Conservation (phyloP, 64 coral and sea anemone genomes). For the Stichodactyla helianthus region DNA sequence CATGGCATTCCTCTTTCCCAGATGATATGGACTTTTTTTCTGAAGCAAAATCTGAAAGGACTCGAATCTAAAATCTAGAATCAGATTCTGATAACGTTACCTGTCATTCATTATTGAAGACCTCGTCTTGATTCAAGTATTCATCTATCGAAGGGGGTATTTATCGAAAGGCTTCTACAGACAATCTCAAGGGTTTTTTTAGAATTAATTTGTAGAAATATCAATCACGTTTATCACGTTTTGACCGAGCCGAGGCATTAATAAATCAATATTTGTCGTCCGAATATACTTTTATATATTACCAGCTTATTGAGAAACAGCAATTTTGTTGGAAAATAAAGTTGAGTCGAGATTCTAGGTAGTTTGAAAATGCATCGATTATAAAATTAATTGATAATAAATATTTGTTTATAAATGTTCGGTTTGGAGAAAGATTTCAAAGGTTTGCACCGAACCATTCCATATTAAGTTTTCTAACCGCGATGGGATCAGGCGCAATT, state of each 20-base stretch:
- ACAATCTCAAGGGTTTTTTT: too few relatives aligned
- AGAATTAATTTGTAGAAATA: background rate
- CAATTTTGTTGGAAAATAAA: background rate
- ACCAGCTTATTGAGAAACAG: background rate
- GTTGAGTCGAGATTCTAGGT: background rate
- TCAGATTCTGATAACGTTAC: background rate
- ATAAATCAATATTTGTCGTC: background rate
- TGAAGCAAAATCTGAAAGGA: background rate
- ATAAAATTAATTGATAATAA: too few relatives aligned
- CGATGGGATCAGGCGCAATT: too few relatives aligned
- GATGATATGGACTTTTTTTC: background rate
- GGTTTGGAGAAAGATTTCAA: too few relatives aligned
- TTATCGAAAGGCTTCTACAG: background rate
- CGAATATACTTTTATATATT: background rate
- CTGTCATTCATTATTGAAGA: background rate
- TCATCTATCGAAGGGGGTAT: background rate
- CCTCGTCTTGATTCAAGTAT: background rate
- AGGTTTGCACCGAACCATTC: too few relatives aligned
- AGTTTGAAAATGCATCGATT: too few relatives aligned
- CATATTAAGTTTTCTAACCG: too few relatives aligned
- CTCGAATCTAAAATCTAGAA: background rate
- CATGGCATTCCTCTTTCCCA: background rate
- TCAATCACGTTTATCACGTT: background rate
- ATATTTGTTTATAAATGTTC: too few relatives aligned
- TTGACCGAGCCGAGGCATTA: background rate